These are phyloP conservation scores for Mesocricetus auratus DNA, from an alignment of 2,113 vertebrate genomes.

Conservation along the genomic window DNA sequence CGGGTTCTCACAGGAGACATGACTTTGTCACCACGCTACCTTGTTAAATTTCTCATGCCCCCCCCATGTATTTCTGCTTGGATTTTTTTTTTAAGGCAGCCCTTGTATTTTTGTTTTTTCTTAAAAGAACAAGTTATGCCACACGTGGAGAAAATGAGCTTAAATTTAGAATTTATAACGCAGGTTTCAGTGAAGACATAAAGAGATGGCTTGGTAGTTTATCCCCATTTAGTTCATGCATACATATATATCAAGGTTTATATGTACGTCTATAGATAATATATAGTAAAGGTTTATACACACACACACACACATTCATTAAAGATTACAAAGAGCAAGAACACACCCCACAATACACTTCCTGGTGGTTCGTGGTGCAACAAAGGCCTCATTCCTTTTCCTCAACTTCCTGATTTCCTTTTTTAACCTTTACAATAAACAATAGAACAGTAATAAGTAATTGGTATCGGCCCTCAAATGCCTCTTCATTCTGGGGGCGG, in stretches of 20 bases:
- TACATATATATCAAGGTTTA: background rate
- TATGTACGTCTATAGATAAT: no score
- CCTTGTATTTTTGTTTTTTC: background rate
- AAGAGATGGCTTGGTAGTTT: background rate
- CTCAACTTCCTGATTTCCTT: no score
- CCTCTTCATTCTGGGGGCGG: background rate
- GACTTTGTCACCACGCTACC: background rate
- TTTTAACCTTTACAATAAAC: background rate
- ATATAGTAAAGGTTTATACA: no score
- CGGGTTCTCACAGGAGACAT: background rate
- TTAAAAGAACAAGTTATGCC: background rate
- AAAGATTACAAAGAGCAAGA: fast-evolving
- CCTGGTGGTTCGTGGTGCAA: no score
- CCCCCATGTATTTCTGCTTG: no score
- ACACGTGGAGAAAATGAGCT: background rate
- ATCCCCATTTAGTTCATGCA: background rate
- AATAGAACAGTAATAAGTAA: background rate
- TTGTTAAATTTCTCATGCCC: background rate
- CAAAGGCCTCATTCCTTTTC: no score
- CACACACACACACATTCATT: background rate
- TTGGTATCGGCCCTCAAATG: fast-evolving
- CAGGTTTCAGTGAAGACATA: background rate
- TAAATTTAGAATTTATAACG: background rate
- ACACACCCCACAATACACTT: fast-evolving
- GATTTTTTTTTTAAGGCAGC: background rate